phyloP scores from a whole-genome alignment of 1,140 invertebrate species.

The Pseudobourletiella spinata region DNA sequence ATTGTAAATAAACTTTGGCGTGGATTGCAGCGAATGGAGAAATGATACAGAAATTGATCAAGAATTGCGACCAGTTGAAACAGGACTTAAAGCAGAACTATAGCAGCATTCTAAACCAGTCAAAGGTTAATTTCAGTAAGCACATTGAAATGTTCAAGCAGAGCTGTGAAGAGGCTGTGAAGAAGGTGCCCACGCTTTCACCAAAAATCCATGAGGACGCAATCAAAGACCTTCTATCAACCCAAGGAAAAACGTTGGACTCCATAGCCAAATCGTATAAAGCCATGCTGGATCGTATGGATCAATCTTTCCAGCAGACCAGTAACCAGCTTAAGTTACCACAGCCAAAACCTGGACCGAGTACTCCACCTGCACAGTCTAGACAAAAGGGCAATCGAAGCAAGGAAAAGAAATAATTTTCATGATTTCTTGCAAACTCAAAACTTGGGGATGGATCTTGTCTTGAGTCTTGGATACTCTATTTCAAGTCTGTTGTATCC shows the following conservation, averaged over 20 bases:
- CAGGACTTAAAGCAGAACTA: constrained; percentile 6
- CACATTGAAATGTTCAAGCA: constrained; percentile 7
- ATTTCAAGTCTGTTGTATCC: no score
- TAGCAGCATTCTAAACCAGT: background rate
- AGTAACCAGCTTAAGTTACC: background rate
- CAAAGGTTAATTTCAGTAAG: constrained; percentile 6
- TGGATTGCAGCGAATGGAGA: background rate
- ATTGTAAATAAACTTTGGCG: no score
- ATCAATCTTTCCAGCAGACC: constrained; percentile 6
- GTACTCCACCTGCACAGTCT: background rate
- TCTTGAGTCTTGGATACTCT: no score
- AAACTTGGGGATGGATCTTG: no score
- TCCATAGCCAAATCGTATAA: constrained; percentile 5
- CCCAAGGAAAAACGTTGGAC: background rate
- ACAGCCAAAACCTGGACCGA: background rate
- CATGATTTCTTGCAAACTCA: no score
- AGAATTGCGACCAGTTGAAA: constrained; percentile 4
- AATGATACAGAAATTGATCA: background rate
- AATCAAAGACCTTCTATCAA: constrained; percentile 1
- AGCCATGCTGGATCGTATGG: background rate
- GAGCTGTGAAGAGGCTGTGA: constrained; percentile 1
- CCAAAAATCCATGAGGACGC: constrained; percentile 4
- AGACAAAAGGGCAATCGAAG: no score
- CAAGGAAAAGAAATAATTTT: background rate
- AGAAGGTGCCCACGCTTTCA: constrained; percentile 4